Evolutionary conservation across 2,113 vertebrate species (phyloP).

Genomic region (Megaceryle torquata): DNA sequence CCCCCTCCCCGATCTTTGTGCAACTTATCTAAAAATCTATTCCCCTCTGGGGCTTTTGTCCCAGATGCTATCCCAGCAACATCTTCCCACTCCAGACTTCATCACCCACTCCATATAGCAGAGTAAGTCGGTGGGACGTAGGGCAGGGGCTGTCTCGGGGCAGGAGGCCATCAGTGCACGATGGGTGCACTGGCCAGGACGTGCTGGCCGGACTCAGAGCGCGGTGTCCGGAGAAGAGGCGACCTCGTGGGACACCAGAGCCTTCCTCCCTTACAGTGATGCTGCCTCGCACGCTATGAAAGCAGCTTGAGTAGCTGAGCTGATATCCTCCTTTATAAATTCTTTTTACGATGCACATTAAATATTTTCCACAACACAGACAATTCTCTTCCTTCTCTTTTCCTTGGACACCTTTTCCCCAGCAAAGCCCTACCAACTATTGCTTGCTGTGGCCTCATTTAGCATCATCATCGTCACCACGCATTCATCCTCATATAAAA

Average conservation of each 20-base stretch:
- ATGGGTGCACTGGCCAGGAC: neutral
- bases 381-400: neutral
- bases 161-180: neutral
- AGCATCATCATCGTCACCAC: constrained; percentile 35
- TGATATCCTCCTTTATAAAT: constrained; percentile 4
- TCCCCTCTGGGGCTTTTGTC: neutral
- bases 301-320: neutral
- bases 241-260: neutral
- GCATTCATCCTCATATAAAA: constrained; percentile 71
- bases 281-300: neutral
- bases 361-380: constrained; percentile 63
- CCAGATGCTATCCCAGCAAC: neutral
- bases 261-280: neutral
- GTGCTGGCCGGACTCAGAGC: rapidly evolving
- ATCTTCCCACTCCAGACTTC: neutral
- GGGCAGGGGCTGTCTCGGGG: neutral
- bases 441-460: constrained; percentile 53
- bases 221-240: rapidly evolving
- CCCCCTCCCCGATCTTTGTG: neutral
- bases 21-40: neutral
- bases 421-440: constrained; percentile 63
- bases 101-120: rapidly evolving
- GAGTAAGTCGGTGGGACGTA: rapidly evolving
- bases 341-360: constrained; percentile 58
- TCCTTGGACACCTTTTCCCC: neutral